A percentile compares a stretch with the other conserved stretches of the same genome.
These are phyloP conservation scores for Pterostichus niger DNA, from an alignment of 2,888 invertebrate species.

Conservation along the genomic window DNA sequence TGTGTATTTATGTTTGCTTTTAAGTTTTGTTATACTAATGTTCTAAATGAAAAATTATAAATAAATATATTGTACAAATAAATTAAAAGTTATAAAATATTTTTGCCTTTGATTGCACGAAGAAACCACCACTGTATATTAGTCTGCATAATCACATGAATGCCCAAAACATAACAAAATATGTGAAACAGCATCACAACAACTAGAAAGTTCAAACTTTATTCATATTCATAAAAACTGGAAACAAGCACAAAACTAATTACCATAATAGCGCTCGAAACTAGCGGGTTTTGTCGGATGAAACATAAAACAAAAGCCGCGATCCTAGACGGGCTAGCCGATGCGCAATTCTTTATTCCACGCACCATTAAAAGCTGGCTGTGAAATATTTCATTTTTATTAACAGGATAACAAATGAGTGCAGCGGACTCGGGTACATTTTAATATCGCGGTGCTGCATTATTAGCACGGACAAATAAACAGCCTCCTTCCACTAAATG, in stretches of 20 bases:
- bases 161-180: no score
- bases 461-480: constrained; percentile 63
- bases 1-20: no score
- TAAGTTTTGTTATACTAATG: no score
- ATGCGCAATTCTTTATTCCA: constrained; percentile 53
- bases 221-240: constrained; percentile 24
- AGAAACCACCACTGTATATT: no score
- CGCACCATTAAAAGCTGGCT: constrained; percentile 58
- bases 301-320: constrained; percentile 11
- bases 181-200: no score
- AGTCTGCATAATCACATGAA: no score
- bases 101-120: no score
- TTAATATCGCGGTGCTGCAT: constrained; percentile 59
- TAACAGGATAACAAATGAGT: constrained; percentile 63
- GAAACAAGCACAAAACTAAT: constrained; percentile 48
- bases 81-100: no score
- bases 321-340: not conserved
- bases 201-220: constrained; percentile 28
- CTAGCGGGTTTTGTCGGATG: constrained; percentile 21
- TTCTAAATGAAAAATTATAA: no score
- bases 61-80: no score
- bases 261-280: constrained; percentile 50
- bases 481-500: constrained; percentile 28
- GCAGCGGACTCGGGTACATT: constrained; percentile 56
- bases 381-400: constrained; percentile 66